phyloP scores from a whole-genome alignment of 1,140 invertebrate species.

The Mizuhopecten yessoensis region DNA sequence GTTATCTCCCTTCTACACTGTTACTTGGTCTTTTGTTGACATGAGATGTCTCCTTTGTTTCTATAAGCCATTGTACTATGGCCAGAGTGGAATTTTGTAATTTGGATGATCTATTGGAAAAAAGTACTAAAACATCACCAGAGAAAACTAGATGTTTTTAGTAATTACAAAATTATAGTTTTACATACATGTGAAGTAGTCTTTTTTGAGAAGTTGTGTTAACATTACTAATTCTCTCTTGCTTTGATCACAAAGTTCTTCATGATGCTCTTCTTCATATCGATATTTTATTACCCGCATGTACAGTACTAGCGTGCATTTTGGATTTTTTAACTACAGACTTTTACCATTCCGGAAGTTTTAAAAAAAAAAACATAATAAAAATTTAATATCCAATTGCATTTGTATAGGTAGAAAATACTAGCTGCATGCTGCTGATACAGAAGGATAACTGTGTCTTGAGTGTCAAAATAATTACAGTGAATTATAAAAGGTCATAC shows the following conservation, averaged over 20 bases:
- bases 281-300: background rate
- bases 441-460: background rate
- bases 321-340: constrained; percentile 30
- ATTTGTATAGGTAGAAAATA: background rate
- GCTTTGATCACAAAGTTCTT: background rate
- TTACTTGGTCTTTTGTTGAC: background rate
- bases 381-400: background rate
- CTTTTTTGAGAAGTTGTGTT: background rate
- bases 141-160: too few species aligned
- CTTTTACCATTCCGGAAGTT: background rate
- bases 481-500: too few species aligned
- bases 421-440: background rate
- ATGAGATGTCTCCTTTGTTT: background rate
- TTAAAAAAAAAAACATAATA: background rate
- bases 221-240: background rate
- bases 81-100: too few species aligned
- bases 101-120: too few species aligned
- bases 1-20: background rate
- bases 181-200: too few species aligned
- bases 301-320: background rate
- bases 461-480: too few species aligned
- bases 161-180: too few species aligned
- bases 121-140: too few species aligned
- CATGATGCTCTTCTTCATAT: background rate
- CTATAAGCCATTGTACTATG: too few species aligned